Evolutionary conservation across 2,113 vertebrate genomes (phyloP), one percentile per base, ranked within the genome.

Genomic region (Mellivora capensis): DNA sequence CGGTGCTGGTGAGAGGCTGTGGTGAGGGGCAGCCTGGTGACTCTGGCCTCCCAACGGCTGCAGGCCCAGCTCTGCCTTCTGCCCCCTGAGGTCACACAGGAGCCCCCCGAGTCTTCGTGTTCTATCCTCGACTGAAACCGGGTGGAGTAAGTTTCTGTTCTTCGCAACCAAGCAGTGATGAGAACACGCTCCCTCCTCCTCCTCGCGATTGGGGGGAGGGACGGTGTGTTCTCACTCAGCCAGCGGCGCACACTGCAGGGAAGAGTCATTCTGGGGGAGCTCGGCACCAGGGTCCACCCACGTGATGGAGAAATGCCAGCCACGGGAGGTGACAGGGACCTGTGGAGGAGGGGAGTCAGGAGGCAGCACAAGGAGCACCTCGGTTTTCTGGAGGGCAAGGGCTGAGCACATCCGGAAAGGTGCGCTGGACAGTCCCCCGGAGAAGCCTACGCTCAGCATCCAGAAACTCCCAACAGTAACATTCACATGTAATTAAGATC

Each of bases 281-380:
- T 12, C 10, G 39, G 86, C 9, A 23, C 42, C 85, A 71, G 64
- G 18, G 69, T 37, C 59, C 77, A 49, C 37, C 9, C 14, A 0
- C 39, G 52, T 31, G 2, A 84, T 2, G 5, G 57, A 67, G 71
- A 76, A 59, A 82, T 6, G 23, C 31, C 27, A 61, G 69, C 1
- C 29, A 9, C 0, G 3, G 15, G 21, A 64, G 13, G 4, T 11
- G 44, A 62, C 0, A 4, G 62, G 31, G 10, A 10, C n/a, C 61
- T 49, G n/a, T 7, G 4, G 44, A 57, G 52, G 23, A 82, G 18
- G 3, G 4, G 21, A 21, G 52, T 8, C 3, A 14, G 39, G 54
- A 89, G 44, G 6, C 17, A 31, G 71, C 29, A 5, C 6, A 0
- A 10, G 25, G 1, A 5, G 23, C 21, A 84, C 34, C 29, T 85